Evolutionary conservation across 2,888 invertebrate species (phyloP), one percentile per base, ranked within the genome.

Genomic region (Hirtodrosophila histrioides): DNA sequence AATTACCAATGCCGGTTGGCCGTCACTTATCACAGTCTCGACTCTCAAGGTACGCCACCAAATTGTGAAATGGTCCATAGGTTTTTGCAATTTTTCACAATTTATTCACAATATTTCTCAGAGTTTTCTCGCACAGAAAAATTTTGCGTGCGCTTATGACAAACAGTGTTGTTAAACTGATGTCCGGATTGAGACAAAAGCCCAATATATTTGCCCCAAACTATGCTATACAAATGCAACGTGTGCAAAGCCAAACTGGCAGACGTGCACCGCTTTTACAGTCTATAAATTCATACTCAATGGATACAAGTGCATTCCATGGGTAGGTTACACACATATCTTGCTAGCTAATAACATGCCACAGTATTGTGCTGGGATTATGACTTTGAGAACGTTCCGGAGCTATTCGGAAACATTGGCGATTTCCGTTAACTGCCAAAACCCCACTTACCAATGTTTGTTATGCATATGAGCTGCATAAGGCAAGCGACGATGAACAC

Each of bases 401-500:
- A 11, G 37, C 24, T 23, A 11, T 35, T 40, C 31, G 8, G 3
- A n/a, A 12, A 49, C 29, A 44, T 61, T 9, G 43, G 31, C 49
- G 39, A 44, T 63, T 60, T 46, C 44, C 31, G 12, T 44, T 36
- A 60, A 35, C 31, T 33, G 40, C 11, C 39, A 17, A 24, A 8
- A 5, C 10, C 7, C n/a, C 33, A 12, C 4, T 6, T 5, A 8
- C 23, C 2, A 10, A 4, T 4, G 4, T 3, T 17, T 10, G 6
- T 17, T 29, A 11, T 64, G 64, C 48, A 40, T 10, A 33, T 39
- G 63, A 33, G 37, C 9, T 24, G 35, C 58, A 37, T 24, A 27
- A 10, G 48, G 48, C 64, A 60, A 60, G 45, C n/a, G 63, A 45
- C 60, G 39, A 60, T 27, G 39, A 27, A 64, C 39, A 46, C 60